Conservation (phyloP, 1,140 invertebrate species). For the Drosophila tsacasi region DNA sequence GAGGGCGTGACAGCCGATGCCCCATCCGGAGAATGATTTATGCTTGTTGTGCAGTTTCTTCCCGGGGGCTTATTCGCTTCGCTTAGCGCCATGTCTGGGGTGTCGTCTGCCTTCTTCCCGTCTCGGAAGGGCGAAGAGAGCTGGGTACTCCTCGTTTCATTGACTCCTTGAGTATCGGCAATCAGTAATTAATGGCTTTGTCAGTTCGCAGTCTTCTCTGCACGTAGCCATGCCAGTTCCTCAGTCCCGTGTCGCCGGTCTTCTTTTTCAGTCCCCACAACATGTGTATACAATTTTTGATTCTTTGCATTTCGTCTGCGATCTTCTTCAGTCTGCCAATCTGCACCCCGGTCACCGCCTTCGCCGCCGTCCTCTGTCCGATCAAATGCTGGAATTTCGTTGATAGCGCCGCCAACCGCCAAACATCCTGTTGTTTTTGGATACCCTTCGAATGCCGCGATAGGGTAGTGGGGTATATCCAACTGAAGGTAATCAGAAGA, state of each 20-base stretch:
- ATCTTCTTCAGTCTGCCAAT: conserved; percentile 54
- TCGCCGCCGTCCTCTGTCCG: conserved; percentile 26
- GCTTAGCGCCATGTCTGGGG: conserved; percentile 73
- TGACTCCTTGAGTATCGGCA: conserved; percentile 69
- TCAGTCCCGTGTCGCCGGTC: neutral
- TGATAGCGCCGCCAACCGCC: conserved; percentile 77
- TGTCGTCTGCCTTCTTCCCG: conserved; percentile 31
- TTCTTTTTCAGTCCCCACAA: conserved; percentile 23
- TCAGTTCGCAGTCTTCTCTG: conserved; percentile 42
- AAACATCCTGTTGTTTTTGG: conserved; percentile 72
- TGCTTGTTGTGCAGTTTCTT: conserved; percentile 42
- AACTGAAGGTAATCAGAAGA: neutral
- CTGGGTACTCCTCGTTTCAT: conserved; percentile 52
- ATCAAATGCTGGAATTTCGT: conserved; percentile 81
- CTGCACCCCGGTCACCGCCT: conserved; percentile 6
- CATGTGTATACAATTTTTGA: conserved; percentile 69
- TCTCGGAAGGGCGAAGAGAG: conserved; percentile 7
- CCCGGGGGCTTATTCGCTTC: conserved; percentile 54
- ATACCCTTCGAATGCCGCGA: conserved; percentile 25
- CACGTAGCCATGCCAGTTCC: conserved; percentile 1
- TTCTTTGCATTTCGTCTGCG: conserved; percentile 80
- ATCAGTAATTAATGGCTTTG: conserved; percentile 82
- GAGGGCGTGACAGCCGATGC: conserved; percentile 6
- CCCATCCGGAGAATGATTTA: conserved; percentile 62
- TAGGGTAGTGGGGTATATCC: neutral